Conservation (phyloP, 1,140 invertebrate species). For the Lepidurus packardi region DNA sequence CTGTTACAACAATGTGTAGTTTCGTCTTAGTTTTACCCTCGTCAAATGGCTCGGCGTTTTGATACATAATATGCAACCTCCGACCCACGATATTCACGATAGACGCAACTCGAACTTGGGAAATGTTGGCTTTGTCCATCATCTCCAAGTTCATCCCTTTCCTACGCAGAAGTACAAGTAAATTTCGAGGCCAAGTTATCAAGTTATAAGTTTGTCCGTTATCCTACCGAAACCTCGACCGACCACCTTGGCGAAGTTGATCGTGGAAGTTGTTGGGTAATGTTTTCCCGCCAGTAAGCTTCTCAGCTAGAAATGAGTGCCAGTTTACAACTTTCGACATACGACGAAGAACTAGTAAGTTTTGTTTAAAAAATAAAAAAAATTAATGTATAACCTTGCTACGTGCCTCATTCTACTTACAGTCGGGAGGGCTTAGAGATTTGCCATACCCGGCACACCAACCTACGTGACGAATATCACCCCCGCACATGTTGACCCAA, state of each 20-base stretch:
- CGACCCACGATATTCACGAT: conserved; percentile 87
- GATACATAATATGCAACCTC: conserved; percentile 82
- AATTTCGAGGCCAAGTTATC: neutral
- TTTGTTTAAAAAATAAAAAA: neutral
- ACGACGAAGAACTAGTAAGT: neutral
- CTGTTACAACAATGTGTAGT: neutral
- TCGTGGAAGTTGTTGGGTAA: conserved; percentile 84
- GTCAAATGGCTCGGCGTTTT: conserved; percentile 68
- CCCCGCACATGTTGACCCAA: conserved; percentile 90
- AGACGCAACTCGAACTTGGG: conserved; percentile 71
- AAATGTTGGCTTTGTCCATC: conserved; percentile 29
- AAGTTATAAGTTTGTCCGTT: neutral
- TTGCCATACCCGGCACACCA: conserved; percentile 95
- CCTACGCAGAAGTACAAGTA: neutral
- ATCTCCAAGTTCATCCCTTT: conserved; percentile 15
- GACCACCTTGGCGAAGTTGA: conserved; percentile 87
- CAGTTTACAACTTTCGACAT: neutral
- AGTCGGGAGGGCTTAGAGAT: conserved; percentile 85
- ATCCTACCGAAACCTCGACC: conserved; percentile 57
- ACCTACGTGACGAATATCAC: conserved; percentile 88
- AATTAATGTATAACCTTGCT: neutral
- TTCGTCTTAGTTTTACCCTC: conserved; percentile 49
- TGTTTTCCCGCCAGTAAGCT: conserved; percentile 93
- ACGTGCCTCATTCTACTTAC: conserved; percentile 42
- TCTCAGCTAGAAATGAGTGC: conserved; percentile 58